phyloP scores from a whole-genome alignment of 2,797 vertebrate species.

The Pseudochirops cupreus region DNA sequence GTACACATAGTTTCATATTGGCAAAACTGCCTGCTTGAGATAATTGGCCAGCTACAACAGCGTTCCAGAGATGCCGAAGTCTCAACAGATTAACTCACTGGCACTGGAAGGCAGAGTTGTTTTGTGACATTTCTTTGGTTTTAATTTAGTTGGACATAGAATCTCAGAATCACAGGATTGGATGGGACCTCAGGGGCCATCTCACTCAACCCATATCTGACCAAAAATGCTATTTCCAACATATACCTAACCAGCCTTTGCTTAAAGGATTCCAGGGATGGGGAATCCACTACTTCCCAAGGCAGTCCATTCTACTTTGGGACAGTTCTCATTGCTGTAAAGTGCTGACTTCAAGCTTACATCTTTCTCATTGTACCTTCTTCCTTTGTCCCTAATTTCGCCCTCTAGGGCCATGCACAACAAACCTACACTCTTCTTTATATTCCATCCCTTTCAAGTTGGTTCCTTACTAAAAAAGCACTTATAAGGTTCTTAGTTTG shows the following conservation, averaged over 20 bases:
- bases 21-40: slow-evolving; percentile 25
- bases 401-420: background rate
- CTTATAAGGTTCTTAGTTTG: background rate
- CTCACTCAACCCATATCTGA: background rate
- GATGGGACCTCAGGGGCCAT: background rate
- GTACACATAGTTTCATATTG: background rate
- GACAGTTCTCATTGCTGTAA: background rate
- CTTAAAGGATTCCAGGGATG: background rate
- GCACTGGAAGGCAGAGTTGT: background rate
- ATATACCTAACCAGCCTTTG: background rate
- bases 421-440: background rate
- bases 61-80: slow-evolving; percentile 18
- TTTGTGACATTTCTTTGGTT: slow-evolving; percentile 45
- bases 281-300: background rate
- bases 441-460: background rate
- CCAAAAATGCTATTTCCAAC: background rate
- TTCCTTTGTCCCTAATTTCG: background rate
- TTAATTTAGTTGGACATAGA: background rate
- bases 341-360: background rate
- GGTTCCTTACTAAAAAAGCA: background rate
- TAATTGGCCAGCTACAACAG: slow-evolving; percentile 53
- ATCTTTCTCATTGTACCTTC: background rate
- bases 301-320: background rate
- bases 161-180: background rate
- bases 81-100: slow-evolving; percentile 4